Evolutionary conservation across 1,140 invertebrate species (phyloP).

Genomic region (Pogonus chalceus): DNA sequence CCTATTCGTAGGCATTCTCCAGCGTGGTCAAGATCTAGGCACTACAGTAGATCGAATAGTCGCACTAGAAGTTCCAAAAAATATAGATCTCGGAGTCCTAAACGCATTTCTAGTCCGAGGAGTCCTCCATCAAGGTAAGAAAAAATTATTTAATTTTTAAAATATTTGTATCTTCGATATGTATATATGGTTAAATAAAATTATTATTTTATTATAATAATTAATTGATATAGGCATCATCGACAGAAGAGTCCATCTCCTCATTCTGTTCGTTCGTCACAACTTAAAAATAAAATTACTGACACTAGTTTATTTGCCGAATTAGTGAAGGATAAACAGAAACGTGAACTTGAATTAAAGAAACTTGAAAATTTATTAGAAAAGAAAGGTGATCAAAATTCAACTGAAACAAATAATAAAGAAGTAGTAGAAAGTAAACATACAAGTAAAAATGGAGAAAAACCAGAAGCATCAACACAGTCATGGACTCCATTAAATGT

Average conservation of each 20-base stretch:
- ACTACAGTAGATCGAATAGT: slow-evolving; percentile 32
- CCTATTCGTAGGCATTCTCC: slow-evolving; percentile 28
- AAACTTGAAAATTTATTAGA: slow-evolving; percentile 55
- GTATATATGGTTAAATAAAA: background rate
- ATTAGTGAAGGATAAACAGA: slow-evolving; percentile 73
- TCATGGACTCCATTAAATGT: slow-evolving; percentile 19
- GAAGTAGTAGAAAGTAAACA: slow-evolving; percentile 30
- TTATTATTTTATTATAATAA: background rate
- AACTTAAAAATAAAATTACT: slow-evolving; percentile 46
- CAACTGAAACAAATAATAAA: slow-evolving; percentile 31
- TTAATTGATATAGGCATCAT: background rate
- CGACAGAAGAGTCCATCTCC: slow-evolving; percentile 27
- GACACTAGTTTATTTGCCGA: slow-evolving; percentile 82
- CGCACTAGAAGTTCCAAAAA: slow-evolving; percentile 35
- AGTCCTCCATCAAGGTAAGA: background rate
- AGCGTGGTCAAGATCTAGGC: slow-evolving; percentile 22
- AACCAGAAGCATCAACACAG: slow-evolving; percentile 13
- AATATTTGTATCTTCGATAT: no score
- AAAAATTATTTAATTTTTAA: no score
- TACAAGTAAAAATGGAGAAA: slow-evolving; percentile 12
- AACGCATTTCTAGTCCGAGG: background rate
- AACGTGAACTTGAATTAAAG: slow-evolving; percentile 60
- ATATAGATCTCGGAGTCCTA: slow-evolving; percentile 32
- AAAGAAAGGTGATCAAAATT: slow-evolving; percentile 39
- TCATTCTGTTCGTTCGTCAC: slow-evolving; percentile 29